phyloP scores from a whole-genome alignment of 2,797 vertebrate species.

The Fundulus diaphanus region DNA sequence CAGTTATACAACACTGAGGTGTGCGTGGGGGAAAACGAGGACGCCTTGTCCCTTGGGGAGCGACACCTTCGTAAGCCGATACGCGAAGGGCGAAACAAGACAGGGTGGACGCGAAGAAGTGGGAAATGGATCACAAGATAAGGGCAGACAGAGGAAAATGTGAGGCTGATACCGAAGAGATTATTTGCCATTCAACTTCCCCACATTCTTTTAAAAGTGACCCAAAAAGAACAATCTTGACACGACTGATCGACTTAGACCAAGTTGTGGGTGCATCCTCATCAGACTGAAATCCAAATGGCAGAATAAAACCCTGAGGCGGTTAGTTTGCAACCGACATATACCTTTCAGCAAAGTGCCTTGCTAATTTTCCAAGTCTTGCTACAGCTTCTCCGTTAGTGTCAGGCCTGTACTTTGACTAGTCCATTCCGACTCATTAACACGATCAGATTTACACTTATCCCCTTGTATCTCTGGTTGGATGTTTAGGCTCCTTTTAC shows the following conservation, averaged over 20 bases:
- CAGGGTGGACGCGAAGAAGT: neutral
- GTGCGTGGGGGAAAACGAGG: constrained; percentile 34
- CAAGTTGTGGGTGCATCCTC: neutral
- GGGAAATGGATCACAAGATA: constrained; percentile 9
- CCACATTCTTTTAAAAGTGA: constrained; percentile 20
- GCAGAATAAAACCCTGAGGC: neutral
- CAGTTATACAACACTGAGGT: constrained; percentile 37
- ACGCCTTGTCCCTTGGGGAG: constrained; percentile 26
- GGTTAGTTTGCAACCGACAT: neutral
- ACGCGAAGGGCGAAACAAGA: constrained; percentile 24
- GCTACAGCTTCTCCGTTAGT: neutral
- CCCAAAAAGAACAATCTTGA: neutral
- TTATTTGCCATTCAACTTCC: constrained; percentile 6
- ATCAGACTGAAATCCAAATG: neutral
- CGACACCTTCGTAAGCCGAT: constrained; percentile 51
- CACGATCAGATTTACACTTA: neutral
- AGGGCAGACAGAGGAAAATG: neutral
- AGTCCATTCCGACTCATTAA: neutral
- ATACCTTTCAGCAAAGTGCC: neutral
- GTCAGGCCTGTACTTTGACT: neutral
- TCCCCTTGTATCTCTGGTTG: neutral
- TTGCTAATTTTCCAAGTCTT: neutral
- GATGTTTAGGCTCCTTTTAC: neutral
- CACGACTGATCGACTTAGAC: neutral
- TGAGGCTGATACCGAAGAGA: constrained; percentile 3